These are phyloP conservation scores for Rana temporaria DNA, from an alignment of 2,113 vertebrate species.

Conservation along the genomic window DNA sequence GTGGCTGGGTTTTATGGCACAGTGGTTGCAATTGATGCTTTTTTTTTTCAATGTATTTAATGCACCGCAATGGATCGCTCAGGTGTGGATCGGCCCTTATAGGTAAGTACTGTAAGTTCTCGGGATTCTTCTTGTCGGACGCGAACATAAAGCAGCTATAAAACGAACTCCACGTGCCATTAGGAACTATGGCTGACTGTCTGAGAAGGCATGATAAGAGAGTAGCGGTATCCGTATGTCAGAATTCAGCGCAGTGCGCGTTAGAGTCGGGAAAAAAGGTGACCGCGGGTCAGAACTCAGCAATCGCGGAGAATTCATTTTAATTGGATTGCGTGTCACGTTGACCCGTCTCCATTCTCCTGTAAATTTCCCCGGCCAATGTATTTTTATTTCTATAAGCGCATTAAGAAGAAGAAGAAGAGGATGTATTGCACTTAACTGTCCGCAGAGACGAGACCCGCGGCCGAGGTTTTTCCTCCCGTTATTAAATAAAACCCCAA, in stretches of 20 bases:
- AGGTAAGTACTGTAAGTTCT: too few relatives aligned
- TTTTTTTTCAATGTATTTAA: too few relatives aligned
- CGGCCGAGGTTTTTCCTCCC: neutral
- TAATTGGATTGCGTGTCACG: constrained; percentile 37
- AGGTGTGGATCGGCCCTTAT: too few relatives aligned
- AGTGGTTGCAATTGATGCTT: too few relatives aligned
- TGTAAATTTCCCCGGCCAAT: constrained; percentile 13
- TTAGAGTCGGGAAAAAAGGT: neutral
- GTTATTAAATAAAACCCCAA: too few relatives aligned
- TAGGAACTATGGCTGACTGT: constrained; percentile 1
- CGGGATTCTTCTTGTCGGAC: too few relatives aligned
- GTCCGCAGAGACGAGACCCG: neutral
- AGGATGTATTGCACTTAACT: constrained; percentile 15
- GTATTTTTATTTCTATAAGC: constrained; percentile 16
- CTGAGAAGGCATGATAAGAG: constrained; percentile 30
- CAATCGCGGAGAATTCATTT: constrained; percentile 13
- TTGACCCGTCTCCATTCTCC: constrained; percentile 31
- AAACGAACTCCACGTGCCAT: neutral
- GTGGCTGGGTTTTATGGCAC: too few relatives aligned
- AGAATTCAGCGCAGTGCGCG: constrained; percentile 2
- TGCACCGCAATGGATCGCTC: too few relatives aligned
- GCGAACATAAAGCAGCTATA: neutral
- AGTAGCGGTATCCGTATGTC: constrained; percentile 9
- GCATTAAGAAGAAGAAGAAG: constrained; percentile 13
- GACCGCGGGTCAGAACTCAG: neutral